phyloP scores from a whole-genome alignment of 2,113 vertebrate species.

The Gadus macrocephalus region DNA sequence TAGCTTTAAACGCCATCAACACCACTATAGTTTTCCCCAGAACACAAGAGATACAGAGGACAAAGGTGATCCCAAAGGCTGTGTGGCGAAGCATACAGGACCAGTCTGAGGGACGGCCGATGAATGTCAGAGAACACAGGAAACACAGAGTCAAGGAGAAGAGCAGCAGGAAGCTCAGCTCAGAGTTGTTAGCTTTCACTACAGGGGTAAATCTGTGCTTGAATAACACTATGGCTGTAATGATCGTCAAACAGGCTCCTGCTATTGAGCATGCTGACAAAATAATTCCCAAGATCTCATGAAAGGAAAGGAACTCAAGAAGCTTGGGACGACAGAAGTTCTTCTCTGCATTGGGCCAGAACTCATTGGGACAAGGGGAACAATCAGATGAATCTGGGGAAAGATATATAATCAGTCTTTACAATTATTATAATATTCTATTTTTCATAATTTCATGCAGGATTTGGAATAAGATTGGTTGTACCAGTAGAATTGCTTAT shows the following conservation, averaged over 20 bases:
- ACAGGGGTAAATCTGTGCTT: constrained; percentile 55
- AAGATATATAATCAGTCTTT: not conserved
- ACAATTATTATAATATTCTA: fast-evolving
- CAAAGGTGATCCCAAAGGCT: constrained; percentile 71
- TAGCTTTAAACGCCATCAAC: constrained; percentile 65
- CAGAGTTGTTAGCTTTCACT: constrained; percentile 71
- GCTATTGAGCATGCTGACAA: constrained; percentile 51
- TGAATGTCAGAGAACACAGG: constrained; percentile 67
- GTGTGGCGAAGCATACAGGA: constrained; percentile 64
- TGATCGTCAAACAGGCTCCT: constrained; percentile 49
- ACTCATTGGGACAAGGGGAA: constrained; percentile 49
- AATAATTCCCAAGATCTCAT: constrained; percentile 56
- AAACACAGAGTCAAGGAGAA: constrained; percentile 72
- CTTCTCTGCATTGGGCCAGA: constrained; percentile 49
- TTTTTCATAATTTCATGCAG: not conserved
- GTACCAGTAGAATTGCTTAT: constrained; percentile 68
- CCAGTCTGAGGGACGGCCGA: constrained; percentile 64
- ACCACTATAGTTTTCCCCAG: constrained; percentile 75
- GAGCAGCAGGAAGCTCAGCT: constrained; percentile 73
- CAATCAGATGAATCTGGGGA: constrained; percentile 60
- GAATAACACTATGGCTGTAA: constrained; percentile 51
- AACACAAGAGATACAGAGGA: constrained; percentile 73
- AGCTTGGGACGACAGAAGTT: constrained; percentile 55
- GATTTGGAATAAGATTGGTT: not conserved
- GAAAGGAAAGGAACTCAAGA: constrained; percentile 63